Conservation (phyloP, 1,140 invertebrate species). For the Drosophila sucinea region DNA sequence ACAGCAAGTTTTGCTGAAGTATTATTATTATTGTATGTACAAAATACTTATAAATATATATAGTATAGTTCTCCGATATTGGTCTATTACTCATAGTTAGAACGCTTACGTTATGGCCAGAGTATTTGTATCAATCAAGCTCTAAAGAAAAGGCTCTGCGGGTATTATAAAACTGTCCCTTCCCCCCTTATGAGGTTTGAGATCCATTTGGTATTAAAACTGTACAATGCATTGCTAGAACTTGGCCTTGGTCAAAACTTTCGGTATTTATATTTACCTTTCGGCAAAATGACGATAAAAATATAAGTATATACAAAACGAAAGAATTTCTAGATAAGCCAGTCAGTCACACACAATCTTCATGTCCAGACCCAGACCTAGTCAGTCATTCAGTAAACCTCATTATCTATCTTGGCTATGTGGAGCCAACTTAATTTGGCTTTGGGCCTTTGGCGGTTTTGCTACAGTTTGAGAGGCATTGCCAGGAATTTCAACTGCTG, state of each 20-base stretch:
- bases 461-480: conserved; percentile 50
- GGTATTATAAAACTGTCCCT: conserved; percentile 12
- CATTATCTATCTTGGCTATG: conserved; percentile 31
- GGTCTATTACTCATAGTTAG: conserved; percentile 54
- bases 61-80: conserved; percentile 31
- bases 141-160: conserved; percentile 41
- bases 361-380: background rate
- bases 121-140: conserved; percentile 43
- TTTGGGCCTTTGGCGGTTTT: conserved; percentile 24
- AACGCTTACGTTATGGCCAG: conserved; percentile 49
- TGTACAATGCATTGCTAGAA: background rate
- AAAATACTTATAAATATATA: background rate
- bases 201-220: conserved; percentile 25
- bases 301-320: conserved; percentile 2
- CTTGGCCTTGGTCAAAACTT: conserved; percentile 16
- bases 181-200: conserved; percentile 14
- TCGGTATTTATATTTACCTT: conserved; percentile 3
- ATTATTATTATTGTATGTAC: background rate
- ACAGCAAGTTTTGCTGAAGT: background rate
- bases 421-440: conserved; percentile 19
- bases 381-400: conserved; percentile 42
- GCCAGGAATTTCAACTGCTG: background rate
- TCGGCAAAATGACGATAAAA: background rate
- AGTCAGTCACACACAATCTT: conserved; percentile 4
- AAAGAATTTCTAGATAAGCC: conserved; percentile 50